Base-by-base conservation (phyloP, 2,888 invertebrate genomes). In the Andricus quercusramuli region DNA sequence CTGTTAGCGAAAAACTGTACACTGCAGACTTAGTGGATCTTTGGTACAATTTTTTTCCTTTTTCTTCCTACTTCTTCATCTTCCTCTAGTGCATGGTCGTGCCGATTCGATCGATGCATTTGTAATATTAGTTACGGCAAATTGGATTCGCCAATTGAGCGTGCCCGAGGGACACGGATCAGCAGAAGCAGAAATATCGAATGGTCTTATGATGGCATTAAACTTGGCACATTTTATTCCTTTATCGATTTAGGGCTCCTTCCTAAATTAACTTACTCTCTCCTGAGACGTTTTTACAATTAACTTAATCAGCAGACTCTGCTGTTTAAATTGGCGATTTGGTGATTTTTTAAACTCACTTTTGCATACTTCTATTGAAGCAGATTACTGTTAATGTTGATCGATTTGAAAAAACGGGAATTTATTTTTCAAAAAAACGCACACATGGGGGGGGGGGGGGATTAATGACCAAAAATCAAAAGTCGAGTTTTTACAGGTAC, bases 121-220 rank as follows among this genome's bases (percentile, higher is more conserved):
- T 74, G 83, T 82, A 79, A 82, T 74, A 85, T 84, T 83, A 81
- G 85, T 83, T 82, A 82, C 84, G 83, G 80, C 77, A 79, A 82
- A 85, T 85, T 82, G 76, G 80, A 82, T 84, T 80, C 76, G 80
- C 78, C 83, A 79, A 83, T 85, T 82, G 80, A 81, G 79, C 80
- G 79, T 78, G 77, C 68, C 70, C 80, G 74, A 20, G 47, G 79
- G 78, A 32, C 32, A 47, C 65, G 47, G 32, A 15, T 56, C 41
- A 44, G 47, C 47, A 66, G 66, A 44, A 78, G 15, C 44, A 20
- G 47, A 67, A 44, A 17, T 78, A 51, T 37, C 13, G n/a, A 59
- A 70, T 74, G 56, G 20, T 66, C 44, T 56, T 64, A 25, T 29
- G 32, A 64, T 67, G 47, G 68, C 22, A 68, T 67, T 78, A 78